These are phyloP conservation scores for Rhamnusium bicolor DNA, from an alignment of 2,888 invertebrate genomes.

Conservation along the genomic window DNA sequence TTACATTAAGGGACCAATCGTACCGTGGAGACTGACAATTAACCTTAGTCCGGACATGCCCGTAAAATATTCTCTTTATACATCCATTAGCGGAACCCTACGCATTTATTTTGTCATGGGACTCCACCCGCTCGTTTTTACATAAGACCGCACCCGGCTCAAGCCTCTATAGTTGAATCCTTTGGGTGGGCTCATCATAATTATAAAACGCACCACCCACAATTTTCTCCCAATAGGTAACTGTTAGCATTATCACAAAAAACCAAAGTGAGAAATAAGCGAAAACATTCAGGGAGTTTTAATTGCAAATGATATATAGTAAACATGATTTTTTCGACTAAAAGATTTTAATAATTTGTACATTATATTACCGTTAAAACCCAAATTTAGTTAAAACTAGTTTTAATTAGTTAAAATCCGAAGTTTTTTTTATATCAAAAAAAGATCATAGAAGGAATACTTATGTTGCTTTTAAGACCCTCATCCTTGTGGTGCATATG, in stretches of 20 bases:
- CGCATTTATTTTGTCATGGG: slow-evolving; percentile 39
- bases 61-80: slow-evolving; percentile 24
- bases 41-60: slow-evolving; percentile 18
- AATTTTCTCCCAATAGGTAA: not conserved
- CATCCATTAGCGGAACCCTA: slow-evolving; percentile 40
- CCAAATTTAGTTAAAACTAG: too few species aligned
- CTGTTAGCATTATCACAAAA: not conserved
- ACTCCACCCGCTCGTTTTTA: slow-evolving; percentile 39
- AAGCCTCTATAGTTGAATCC: slow-evolving; percentile 4
- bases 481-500: too few species aligned
- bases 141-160: slow-evolving; percentile 34
- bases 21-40: slow-evolving; percentile 11
- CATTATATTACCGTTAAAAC: too few species aligned
- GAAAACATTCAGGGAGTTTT: too few species aligned
- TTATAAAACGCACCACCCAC: slow-evolving; percentile 1
- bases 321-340: too few species aligned
- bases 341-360: too few species aligned
- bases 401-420: too few species aligned
- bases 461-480: too few species aligned
- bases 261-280: not conserved
- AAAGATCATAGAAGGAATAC: too few species aligned
- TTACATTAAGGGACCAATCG: not conserved
- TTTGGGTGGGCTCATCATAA: slow-evolving; percentile 26
- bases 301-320: too few species aligned
- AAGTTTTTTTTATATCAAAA: too few species aligned